Base-by-base conservation (phyloP, 2,113 vertebrate genomes). In the Rhipidura dahli region DNA sequence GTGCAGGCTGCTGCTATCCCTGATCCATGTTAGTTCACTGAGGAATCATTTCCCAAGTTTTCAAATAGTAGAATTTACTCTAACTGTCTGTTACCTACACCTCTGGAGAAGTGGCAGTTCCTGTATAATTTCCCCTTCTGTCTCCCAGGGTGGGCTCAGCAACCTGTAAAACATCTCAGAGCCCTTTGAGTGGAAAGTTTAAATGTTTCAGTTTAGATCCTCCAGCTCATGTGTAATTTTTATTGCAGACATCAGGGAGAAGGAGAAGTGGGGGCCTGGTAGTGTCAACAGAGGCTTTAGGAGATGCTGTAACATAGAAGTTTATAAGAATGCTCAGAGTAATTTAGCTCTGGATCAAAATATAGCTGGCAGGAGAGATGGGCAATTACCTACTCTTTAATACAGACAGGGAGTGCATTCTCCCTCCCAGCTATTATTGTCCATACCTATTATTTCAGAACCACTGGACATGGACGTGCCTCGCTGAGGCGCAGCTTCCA, bases 351-450 rank as follows among this genome's bases (percentile, higher is more conserved):
- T 90, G 88, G 69, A 75, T 89, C 78, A 86, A 93, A 86, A 93
- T 60, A 68, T 80, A 81, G 77, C 88, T 95, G 92, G 77, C 93
- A 92, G 88, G 90, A 92, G 92, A 68, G 69, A 33, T 50, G 76
- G 86, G 92, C 88, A 96, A 84, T 90, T 92, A 77, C 83, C 79
- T 96, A n/a, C 61, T 93, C 86, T 92, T 75, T 92, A 80, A 50
- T 60, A 49, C 10, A 90, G 90, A 28, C 5, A 78, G 72, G 77
- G 81, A 73, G 63, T 56, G 83, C 45, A 37, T 94, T 90, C 89
- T 61, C 63, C 83, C 85, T 84, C 60, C 88, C 88, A 75, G 93
- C 80, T 92, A 16, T 59, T 68, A 71, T 79, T 96, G 96, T 79
- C 92, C 57, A 27, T 33, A 56, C 83, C 69, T 40, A 68, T 94